Evolutionary conservation across 2,888 invertebrate species (phyloP).

Genomic region (Amorpha juglandis): DNA sequence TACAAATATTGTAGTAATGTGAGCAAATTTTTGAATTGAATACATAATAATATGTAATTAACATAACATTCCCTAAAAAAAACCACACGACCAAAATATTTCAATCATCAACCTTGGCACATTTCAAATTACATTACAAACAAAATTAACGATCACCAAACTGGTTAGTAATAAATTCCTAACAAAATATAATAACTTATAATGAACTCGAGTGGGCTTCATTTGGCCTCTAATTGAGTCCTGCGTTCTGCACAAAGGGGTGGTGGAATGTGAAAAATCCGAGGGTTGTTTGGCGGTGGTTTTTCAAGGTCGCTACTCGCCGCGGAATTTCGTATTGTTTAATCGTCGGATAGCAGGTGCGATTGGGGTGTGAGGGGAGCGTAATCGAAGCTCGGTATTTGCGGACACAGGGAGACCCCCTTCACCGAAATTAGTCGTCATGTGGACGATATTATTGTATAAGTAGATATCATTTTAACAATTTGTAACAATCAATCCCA

Average conservation of each 20-base stretch:
- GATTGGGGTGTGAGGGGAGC: not conserved
- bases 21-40: too few relatives aligned
- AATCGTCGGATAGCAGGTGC: conserved; percentile 44
- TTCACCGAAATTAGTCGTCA: not conserved
- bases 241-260: conserved; percentile 1
- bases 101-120: not conserved
- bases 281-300: conserved; percentile 5
- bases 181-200: conserved; percentile 14
- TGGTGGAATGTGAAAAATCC: conserved; percentile 14
- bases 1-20: too few relatives aligned
- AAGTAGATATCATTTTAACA: too few relatives aligned
- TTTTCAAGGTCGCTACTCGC: conserved; percentile 15
- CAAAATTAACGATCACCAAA: not conserved
- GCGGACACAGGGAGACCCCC: not conserved
- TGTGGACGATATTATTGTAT: not conserved
- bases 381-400: conserved; percentile 6
- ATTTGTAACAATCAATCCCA: too few relatives aligned
- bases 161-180: conserved; percentile 10
- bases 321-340: conserved; percentile 53
- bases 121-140: not conserved
- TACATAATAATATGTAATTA: not conserved
- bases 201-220: not conserved
- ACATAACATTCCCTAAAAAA: too few relatives aligned
- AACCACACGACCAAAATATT: not conserved
- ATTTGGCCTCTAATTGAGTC: conserved; percentile 1